phyloP scores from a whole-genome alignment of 1,140 invertebrate genomes.

The Rhyzopertha dominica region DNA sequence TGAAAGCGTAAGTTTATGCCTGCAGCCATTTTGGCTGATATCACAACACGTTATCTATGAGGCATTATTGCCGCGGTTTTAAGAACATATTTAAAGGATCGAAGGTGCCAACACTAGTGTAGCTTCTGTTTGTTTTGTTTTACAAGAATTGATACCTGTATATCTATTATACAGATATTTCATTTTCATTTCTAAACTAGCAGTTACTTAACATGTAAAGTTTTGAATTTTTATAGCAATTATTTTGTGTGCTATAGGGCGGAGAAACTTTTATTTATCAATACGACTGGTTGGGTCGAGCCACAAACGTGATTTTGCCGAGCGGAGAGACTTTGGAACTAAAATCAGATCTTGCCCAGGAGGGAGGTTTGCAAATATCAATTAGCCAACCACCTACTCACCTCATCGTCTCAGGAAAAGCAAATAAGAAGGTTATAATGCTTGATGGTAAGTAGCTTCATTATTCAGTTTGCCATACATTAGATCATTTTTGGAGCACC shows the following conservation, averaged over 20 bases:
- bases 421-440: conserved; percentile 50
- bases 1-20: too few species aligned
- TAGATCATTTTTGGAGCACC: too few species aligned
- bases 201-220: conserved; percentile 5
- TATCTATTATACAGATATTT: neutral
- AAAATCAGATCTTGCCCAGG: conserved; percentile 64
- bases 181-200: conserved; percentile 7
- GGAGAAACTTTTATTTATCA: conserved; percentile 85
- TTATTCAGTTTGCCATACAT: too few species aligned
- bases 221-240: too few species aligned
- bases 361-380: conserved; percentile 69
- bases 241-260: conserved; percentile 52
- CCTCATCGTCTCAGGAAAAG: conserved; percentile 54
- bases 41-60: too few species aligned
- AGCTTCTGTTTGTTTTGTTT: too few species aligned
- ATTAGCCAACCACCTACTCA: conserved; percentile 52
- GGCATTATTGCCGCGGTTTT: too few species aligned
- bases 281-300: conserved; percentile 80
- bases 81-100: too few species aligned
- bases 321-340: conserved; percentile 84
- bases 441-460: conserved; percentile 47
- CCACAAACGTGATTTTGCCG: conserved; percentile 78
- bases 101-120: too few species aligned
- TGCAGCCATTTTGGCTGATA: too few species aligned
- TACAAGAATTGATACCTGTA: too few species aligned